Base-by-base conservation (phyloP, 2,113 vertebrate species). In the Aplodontia rufa region DNA sequence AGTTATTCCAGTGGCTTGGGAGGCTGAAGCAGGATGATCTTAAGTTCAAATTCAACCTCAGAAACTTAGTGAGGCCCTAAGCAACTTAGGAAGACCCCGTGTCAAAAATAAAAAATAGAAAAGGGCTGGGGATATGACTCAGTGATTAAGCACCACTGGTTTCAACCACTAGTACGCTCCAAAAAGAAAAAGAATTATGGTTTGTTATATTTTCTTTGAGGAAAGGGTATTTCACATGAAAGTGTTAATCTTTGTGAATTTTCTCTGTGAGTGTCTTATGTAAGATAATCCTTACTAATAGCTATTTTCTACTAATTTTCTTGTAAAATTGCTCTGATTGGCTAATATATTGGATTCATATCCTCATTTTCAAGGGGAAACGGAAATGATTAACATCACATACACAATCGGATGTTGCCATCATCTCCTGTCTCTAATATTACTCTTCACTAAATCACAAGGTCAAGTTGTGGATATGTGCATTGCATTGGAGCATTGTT, bases 211-310 rank as follows among this genome's bases (percentile, higher is more conserved):
- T 87, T 93, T 91, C 58, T 87, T 90, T 66, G 64, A 86, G 90
- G 87, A 90, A 35, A 87, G 45, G 68, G 86, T 20, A 64, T 74
- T 95, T 74, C 37, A 86, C 93, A n/a, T 86, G 30, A 87, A 93
- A 96, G 51, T 42, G 0, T 24, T 66, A 0, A n/a, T 81, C 45
- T 95, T 62, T 87, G n/a, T n/a, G 80, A 85, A 19, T 90, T 47
- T 87, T 51, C 87, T 28, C 64, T 86, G n/a, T 19, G n/a, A 93
- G 28, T 42, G 9, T 64, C 58, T 84, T 58, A 64, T 64, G 96
- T 68, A 60, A 62, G 55, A 79, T 58, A 49, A 30, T 58, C 2
- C 7, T 49, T 35, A 8, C 30, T 82, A 32, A 88, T 74, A 64
- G 20, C 28, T 66, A n/a, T 35, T 90, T 47, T 92, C 58, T 76